These are phyloP conservation scores for Rapana venosa DNA, from an alignment of 2,888 invertebrate genomes.

Conservation along the genomic window DNA sequence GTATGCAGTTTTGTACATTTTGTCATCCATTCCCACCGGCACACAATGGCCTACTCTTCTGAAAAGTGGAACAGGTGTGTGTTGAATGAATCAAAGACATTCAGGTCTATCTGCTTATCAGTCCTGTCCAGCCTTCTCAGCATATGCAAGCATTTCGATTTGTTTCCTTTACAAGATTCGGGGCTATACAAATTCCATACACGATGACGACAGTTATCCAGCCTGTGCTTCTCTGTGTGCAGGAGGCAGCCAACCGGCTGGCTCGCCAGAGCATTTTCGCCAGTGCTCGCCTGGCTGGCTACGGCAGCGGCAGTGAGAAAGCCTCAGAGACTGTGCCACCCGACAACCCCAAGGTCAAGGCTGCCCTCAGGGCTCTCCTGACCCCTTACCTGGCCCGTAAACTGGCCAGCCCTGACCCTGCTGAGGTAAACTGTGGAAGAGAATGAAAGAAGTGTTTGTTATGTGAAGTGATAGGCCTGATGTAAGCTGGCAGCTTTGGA, in stretches of 20 bases:
- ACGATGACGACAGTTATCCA: no score
- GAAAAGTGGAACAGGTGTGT: no score
- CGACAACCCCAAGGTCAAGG: conserved; percentile 83
- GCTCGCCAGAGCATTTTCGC: conserved; percentile 92
- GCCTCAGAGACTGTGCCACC: conserved; percentile 81
- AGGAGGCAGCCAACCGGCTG: conserved; percentile 94
- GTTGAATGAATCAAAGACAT: no score
- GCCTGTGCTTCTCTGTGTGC: conserved; percentile 24
- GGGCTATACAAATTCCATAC: no score
- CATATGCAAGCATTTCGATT: no score
- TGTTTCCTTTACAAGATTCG: no score
- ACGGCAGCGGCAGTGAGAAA: conserved; percentile 63
- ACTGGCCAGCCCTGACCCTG: conserved; percentile 85
- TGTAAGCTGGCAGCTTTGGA: conserved; percentile 85
- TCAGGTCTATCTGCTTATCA: no score
- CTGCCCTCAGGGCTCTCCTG: conserved; percentile 84
- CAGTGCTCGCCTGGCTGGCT: conserved; percentile 88
- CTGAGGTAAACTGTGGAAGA: conserved; percentile 82
- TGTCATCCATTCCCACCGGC: no score
- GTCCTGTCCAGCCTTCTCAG: no score
- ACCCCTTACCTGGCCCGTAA: conserved; percentile 92
- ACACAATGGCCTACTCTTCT: no score
- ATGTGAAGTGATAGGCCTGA: no score
- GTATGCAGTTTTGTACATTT: no score
- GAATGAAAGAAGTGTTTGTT: background rate